Evolutionary conservation across 1,140 invertebrate genomes (phyloP).

Genomic region (Caerostris darwini): DNA sequence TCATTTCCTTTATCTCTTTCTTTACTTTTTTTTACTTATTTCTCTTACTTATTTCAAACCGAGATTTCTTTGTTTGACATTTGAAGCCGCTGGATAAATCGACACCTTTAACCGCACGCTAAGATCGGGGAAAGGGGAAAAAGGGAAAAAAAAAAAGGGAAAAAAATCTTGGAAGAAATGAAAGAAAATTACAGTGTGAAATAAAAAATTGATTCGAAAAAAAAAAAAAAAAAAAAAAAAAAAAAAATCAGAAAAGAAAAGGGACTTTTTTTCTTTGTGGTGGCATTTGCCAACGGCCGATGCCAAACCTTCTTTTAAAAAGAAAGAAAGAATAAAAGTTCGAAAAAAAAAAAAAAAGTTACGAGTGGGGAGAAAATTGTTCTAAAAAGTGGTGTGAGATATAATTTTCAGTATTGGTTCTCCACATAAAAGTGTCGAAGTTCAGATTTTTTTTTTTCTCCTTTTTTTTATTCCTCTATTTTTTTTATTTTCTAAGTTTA

Average conservation of each 20-base stretch:
- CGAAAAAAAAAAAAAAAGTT: constrained; percentile 58
- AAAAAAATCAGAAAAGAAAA: neutral
- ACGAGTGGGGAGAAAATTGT: constrained; percentile 50
- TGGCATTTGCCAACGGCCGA: neutral
- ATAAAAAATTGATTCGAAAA: constrained; percentile 73
- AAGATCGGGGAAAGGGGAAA: neutral
- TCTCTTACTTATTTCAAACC: constrained; percentile 76
- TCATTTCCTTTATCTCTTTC: constrained; percentile 74
- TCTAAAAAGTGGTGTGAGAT: constrained; percentile 63
- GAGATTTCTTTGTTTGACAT: constrained; percentile 78
- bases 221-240: neutral
- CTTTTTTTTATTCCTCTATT: neutral
- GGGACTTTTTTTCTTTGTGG: constrained; percentile 39
- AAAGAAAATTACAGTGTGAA: constrained; percentile 67
- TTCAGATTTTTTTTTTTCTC: constrained; percentile 11
- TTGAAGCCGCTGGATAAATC: constrained; percentile 76
- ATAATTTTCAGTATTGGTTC: constrained; percentile 51
- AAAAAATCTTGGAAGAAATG: neutral
- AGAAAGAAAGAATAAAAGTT: constrained; percentile 23
- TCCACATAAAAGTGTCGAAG: neutral
- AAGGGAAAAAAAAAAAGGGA: neutral
- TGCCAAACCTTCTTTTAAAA: constrained; percentile 28
- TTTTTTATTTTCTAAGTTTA: neutral
- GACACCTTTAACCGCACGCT: constrained; percentile 76
- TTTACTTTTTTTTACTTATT: constrained; percentile 33